A percentile compares a stretch with the other conserved stretches of the same genome.
Evolutionary conservation across 2,888 invertebrate genomes (phyloP).

Genomic region (Baronia brevicornis): DNA sequence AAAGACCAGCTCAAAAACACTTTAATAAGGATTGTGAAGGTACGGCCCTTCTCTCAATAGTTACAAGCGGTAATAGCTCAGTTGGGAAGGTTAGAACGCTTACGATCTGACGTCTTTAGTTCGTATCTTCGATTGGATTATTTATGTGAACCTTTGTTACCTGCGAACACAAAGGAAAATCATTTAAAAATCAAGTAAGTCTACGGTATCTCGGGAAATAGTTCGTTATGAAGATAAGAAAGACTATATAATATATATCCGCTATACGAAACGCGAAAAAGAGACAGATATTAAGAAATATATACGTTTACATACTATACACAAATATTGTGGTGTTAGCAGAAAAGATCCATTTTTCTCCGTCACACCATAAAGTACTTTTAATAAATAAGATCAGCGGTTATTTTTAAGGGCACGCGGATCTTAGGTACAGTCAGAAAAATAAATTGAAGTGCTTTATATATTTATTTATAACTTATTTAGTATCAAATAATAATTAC

Average conservation of each 20-base stretch:
- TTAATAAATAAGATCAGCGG: constrained; percentile 27
- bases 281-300: not conserved
- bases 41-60: too few relatives aligned
- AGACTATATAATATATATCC: too few relatives aligned
- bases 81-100: not conserved
- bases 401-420: constrained; percentile 19
- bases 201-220: too few relatives aligned
- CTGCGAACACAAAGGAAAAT: too few relatives aligned
- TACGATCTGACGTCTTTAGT: not conserved
- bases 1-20: too few relatives aligned
- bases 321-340: constrained; percentile 19
- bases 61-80: too few relatives aligned
- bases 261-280: not conserved
- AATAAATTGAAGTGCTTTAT: not conserved
- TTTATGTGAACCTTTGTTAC: too few relatives aligned
- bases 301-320: constrained; percentile 4
- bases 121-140: not conserved
- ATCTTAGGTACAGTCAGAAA: constrained; percentile 14
- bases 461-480: too few relatives aligned
- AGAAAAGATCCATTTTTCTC: constrained; percentile 22
- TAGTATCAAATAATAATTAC: too few relatives aligned
- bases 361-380: constrained; percentile 20
- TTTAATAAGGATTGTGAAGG: too few relatives aligned
- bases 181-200: too few relatives aligned
- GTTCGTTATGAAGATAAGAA: too few relatives aligned